Evolutionary conservation across 1,140 invertebrate species (phyloP).

Genomic region (Acromyrmex charruanus): DNA sequence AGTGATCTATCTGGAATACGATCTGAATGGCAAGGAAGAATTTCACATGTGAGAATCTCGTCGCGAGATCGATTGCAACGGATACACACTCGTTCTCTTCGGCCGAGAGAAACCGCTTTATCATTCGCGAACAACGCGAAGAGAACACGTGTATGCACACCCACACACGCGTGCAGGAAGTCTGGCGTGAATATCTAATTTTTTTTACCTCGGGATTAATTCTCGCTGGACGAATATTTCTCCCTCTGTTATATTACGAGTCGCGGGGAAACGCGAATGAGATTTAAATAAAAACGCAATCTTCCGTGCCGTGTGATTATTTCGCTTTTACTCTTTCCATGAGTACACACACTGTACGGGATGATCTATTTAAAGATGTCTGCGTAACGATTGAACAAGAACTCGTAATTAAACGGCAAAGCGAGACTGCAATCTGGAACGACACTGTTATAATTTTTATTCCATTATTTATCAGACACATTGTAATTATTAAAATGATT

Average conservation of each 20-base stretch:
- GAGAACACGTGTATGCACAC: not conserved
- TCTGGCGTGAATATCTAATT: slow-evolving; percentile 53
- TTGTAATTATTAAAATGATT: slow-evolving; percentile 16
- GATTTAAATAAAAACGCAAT: slow-evolving; percentile 64
- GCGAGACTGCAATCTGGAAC: not conserved
- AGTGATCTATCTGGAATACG: slow-evolving; percentile 74
- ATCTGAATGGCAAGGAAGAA: slow-evolving; percentile 61
- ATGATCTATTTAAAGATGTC: slow-evolving; percentile 23
- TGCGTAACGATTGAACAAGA: not conserved
- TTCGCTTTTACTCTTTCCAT: slow-evolving; percentile 34
- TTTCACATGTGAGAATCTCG: slow-evolving; percentile 70
- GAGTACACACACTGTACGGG: not conserved
- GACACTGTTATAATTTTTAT: not conserved
- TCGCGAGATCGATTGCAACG: slow-evolving; percentile 67
- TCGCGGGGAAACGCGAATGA: slow-evolving; percentile 43
- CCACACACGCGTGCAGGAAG: not conserved
- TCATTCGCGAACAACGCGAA: slow-evolving; percentile 25
- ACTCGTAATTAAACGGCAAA: not conserved
- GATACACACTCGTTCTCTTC: slow-evolving; percentile 43
- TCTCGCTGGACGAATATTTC: slow-evolving; percentile 41
- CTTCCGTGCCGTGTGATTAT: slow-evolving; percentile 49
- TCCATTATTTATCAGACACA: not conserved
- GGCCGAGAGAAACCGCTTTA: slow-evolving; percentile 35
- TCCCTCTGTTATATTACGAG: slow-evolving; percentile 42
- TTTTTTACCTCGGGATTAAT: slow-evolving; percentile 45